Conservation (phyloP, 2,888 invertebrate species). For the Nycteola revayana region DNA sequence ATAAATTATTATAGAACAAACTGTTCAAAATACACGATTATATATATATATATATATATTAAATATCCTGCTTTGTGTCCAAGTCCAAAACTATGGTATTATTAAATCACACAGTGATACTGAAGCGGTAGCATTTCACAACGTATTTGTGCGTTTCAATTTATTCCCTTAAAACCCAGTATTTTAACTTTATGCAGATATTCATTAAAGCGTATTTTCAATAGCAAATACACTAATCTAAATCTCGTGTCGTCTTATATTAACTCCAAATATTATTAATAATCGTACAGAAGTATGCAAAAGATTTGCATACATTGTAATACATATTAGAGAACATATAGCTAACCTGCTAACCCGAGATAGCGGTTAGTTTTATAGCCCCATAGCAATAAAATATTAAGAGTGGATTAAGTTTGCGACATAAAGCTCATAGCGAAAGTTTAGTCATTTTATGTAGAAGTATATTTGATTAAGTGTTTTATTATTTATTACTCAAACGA, state of each 20-base stretch:
- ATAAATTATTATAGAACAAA: too few relatives aligned
- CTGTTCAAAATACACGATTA: too few relatives aligned
- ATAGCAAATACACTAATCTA: too few relatives aligned
- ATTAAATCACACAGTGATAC: too few relatives aligned
- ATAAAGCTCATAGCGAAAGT: slow-evolving; percentile 14
- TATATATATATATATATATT: too few relatives aligned
- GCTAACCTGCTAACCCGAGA: slow-evolving; percentile 17
- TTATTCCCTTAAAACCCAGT: too few relatives aligned
- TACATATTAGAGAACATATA: slow-evolving; percentile 10
- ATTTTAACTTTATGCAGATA: too few relatives aligned
- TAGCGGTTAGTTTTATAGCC: slow-evolving; percentile 14
- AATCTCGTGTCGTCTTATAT: slow-evolving; percentile 14
- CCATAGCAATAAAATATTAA: slow-evolving; percentile 1
- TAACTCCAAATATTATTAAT: slow-evolving; percentile 17
- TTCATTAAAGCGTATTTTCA: slow-evolving; percentile 11
- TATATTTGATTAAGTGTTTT: slow-evolving; percentile 10
- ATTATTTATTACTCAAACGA: slow-evolving; percentile 21
- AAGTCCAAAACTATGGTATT: too few relatives aligned
- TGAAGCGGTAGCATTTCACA: too few relatives aligned
- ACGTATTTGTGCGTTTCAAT: too few relatives aligned
- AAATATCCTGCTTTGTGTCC: too few relatives aligned
- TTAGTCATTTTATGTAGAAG: slow-evolving; percentile 33
- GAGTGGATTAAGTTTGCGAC: slow-evolving; percentile 3
- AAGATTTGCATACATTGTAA: slow-evolving; percentile 17
- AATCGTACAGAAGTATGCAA: slow-evolving; percentile 9